A percentile compares a stretch with the other conserved stretches of the same genome.
Conservation (phyloP, 2,113 vertebrate genomes). For the Daboia siamensis region DNA sequence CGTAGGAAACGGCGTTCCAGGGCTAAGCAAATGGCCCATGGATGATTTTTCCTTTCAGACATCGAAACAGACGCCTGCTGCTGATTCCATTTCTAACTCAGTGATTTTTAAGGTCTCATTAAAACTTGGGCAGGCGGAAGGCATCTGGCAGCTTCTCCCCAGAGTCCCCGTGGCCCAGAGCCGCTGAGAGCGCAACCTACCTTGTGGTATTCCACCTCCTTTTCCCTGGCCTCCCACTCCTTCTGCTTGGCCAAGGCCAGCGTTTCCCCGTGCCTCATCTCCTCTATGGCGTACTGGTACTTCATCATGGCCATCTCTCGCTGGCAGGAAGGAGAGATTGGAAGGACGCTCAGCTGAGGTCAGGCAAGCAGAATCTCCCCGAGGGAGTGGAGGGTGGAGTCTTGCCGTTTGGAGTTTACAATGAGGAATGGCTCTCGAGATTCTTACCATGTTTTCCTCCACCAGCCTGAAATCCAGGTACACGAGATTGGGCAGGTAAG, state of each 20-base stretch:
- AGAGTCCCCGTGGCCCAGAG: not conserved
- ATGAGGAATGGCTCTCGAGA: not conserved
- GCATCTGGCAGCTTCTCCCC: not conserved
- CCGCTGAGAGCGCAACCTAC: conserved; percentile 58
- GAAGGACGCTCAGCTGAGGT: not conserved
- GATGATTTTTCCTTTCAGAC: conserved; percentile 20
- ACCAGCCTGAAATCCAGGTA: conserved; percentile 82
- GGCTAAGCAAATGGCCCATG: not conserved
- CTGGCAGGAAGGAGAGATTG: conserved; percentile 59
- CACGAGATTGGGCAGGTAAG: conserved; percentile 78
- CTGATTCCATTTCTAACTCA: conserved; percentile 6
- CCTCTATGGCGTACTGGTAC: conserved; percentile 66
- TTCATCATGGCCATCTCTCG: conserved; percentile 65
- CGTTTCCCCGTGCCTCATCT: conserved; percentile 66
- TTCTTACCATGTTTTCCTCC: conserved; percentile 73
- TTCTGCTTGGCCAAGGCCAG: conserved; percentile 52
- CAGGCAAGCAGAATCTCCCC: not conserved
- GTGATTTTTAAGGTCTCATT: conserved; percentile 30
- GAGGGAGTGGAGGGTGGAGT: not conserved
- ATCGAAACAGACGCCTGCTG: conserved; percentile 30
- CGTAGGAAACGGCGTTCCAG: conserved; percentile 22
- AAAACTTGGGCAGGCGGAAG: conserved; percentile 23
- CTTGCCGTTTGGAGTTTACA: not conserved
- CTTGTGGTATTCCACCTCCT: conserved; percentile 74
- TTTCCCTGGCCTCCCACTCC: conserved; percentile 39